Conservation (phyloP, 2,113 vertebrate species). For the Macroglossus sobrinus region DNA sequence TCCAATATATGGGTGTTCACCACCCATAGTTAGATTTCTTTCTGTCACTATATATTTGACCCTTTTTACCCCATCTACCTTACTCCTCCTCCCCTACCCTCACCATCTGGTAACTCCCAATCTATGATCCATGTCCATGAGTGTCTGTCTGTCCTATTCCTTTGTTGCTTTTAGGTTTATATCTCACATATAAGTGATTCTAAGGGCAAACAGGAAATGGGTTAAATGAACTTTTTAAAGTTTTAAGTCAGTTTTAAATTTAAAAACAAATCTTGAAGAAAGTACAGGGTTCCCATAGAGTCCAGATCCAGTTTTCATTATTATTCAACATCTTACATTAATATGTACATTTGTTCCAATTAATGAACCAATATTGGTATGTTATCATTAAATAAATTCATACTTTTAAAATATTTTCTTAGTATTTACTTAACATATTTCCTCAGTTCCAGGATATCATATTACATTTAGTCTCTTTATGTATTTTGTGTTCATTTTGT, state of each 20-base stretch:
- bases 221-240: background rate
- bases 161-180: too few relatives aligned
- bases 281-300: background rate
- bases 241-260: background rate
- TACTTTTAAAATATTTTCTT: background rate
- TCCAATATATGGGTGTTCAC: too few relatives aligned
- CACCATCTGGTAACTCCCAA: too few relatives aligned
- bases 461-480: background rate
- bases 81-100: too few relatives aligned
- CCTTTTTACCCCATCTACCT: too few relatives aligned
- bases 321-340: background rate
- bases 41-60: too few relatives aligned
- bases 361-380: background rate
- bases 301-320: background rate
- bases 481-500: background rate
- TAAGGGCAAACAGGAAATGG: too few relatives aligned
- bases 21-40: too few relatives aligned
- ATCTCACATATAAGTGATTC: too few relatives aligned
- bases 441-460: background rate
- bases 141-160: too few relatives aligned
- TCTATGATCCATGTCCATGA: too few relatives aligned
- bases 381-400: background rate
- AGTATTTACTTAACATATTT: background rate
- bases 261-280: background rate
- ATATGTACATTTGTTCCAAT: background rate